Evolutionary conservation across 2,797 vertebrate genomes (phyloP).

Genomic region (Chloroceryle amazona): DNA sequence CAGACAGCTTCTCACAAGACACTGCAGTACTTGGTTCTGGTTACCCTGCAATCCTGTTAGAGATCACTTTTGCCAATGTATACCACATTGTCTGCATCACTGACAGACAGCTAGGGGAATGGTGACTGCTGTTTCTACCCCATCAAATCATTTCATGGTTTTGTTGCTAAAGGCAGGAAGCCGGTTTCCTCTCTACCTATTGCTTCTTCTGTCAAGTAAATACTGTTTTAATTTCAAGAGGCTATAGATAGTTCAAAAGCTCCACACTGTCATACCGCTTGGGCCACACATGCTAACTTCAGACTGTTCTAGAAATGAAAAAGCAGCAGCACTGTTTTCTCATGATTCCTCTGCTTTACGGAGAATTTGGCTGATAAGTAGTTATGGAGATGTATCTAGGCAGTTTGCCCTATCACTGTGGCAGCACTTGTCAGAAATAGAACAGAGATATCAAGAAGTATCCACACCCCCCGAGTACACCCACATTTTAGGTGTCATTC

Average conservation of each 20-base stretch:
- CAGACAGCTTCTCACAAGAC: neutral
- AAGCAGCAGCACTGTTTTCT: neutral
- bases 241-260: neutral
- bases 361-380: neutral
- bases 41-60: neutral
- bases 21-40: neutral
- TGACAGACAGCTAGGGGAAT: neutral
- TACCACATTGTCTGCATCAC: neutral
- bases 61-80: neutral
- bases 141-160: neutral
- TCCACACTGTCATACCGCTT: neutral
- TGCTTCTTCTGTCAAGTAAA: neutral
- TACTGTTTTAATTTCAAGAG: neutral
- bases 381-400: neutral
- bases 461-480: neutral
- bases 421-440: constrained; percentile 36
- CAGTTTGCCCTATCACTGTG: constrained; percentile 2
- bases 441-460: neutral
- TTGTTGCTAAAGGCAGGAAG: neutral
- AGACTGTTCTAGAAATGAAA: neutral
- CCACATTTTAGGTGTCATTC: neutral
- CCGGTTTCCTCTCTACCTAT: neutral
- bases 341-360: neutral
- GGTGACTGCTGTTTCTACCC: neutral
- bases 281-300: neutral